These are phyloP conservation scores for Dinocampus coccinellae DNA, from an alignment of 2,888 invertebrate species.

Conservation along the genomic window DNA sequence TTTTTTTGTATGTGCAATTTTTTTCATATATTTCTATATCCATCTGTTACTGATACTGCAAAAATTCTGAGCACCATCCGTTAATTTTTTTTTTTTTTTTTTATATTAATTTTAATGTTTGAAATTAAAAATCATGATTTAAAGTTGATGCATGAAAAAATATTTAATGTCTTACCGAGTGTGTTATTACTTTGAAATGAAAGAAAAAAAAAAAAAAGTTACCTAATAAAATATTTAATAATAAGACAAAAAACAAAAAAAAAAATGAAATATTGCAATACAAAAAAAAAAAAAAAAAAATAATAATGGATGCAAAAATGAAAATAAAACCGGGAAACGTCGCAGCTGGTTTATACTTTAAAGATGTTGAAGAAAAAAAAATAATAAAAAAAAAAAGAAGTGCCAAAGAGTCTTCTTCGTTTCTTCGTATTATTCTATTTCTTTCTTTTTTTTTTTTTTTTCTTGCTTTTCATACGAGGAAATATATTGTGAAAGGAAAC, in stretches of 20 bases:
- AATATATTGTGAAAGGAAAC: constrained; percentile 39
- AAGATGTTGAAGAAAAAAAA: no score
- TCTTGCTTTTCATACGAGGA: constrained; percentile 26
- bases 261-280: background rate
- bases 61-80: background rate
- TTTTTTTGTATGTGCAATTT: constrained; percentile 11
- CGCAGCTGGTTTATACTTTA: constrained; percentile 5
- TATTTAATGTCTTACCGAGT: no score
- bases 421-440: constrained; percentile 9
- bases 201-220: no score
- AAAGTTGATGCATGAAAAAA: no score
- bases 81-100: no score
- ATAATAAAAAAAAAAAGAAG: constrained; percentile 58
- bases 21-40: background rate
- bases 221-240: background rate
- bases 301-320: background rate
- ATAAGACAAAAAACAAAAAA: background rate
- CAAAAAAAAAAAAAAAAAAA: constrained; percentile 15
- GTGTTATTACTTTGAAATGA: no score
- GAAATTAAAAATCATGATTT: background rate
- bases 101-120: no score
- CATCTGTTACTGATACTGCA: background rate
- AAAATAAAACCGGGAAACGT: background rate
- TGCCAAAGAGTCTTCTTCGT: constrained; percentile 55
- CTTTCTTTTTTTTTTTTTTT: constrained; percentile 20